Percentiles rank a stretch among this genome's conserved stretches.
Evolutionary conservation across 2,888 invertebrate species (phyloP).

Genomic region (Craniophora ligustri): DNA sequence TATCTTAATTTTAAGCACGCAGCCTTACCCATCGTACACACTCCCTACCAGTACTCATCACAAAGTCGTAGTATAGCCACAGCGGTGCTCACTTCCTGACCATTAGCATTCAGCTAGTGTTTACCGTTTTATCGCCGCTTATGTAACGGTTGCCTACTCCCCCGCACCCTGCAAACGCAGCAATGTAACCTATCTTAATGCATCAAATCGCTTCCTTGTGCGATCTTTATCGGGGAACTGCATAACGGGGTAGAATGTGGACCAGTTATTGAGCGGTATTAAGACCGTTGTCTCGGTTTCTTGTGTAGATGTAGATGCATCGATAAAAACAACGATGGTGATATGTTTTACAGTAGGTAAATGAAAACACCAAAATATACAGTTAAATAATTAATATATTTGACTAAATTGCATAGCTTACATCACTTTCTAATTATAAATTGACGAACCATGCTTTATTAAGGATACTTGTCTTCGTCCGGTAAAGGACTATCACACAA

Average conservation of each 20-base stretch:
- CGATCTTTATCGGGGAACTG: constrained; percentile 17
- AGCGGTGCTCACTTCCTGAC: constrained; percentile 54
- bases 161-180: constrained; percentile 11
- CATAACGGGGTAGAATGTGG: constrained; percentile 15
- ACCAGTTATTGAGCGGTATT: constrained; percentile 2
- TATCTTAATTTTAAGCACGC: constrained; percentile 24
- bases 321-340: background rate
- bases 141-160: constrained; percentile 55
- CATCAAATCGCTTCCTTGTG: background rate
- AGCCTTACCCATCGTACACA: constrained; percentile 4
- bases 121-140: constrained; percentile 46
- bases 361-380: background rate
- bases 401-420: no score
- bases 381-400: background rate
- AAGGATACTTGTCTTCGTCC: constrained; percentile 12
- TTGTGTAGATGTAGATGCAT: background rate
- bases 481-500: constrained; percentile 67
- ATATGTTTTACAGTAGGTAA: background rate
- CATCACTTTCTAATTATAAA: no score
- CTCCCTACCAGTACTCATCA: constrained; percentile 20
- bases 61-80: constrained; percentile 14
- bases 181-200: constrained; percentile 34
- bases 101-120: constrained; percentile 55
- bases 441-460: constrained; percentile 1
- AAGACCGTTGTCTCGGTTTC: constrained; percentile 18